phyloP scores from a whole-genome alignment of 2,888 invertebrate genomes.

The Hedya salicella region DNA sequence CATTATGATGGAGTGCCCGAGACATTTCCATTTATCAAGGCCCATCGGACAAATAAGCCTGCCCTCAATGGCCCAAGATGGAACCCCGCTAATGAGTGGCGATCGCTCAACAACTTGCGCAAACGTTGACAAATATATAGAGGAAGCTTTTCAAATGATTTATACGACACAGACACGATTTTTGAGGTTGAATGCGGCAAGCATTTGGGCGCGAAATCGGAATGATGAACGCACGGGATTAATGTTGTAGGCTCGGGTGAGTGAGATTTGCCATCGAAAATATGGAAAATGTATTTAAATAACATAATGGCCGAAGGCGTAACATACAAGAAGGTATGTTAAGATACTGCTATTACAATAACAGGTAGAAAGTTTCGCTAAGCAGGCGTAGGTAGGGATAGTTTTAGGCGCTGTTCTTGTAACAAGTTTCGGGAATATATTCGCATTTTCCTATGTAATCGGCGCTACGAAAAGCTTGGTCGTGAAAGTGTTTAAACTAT shows the following conservation, averaged over 20 bases:
- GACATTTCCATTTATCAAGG: conserved; percentile 71
- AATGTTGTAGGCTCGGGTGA: conserved; percentile 14
- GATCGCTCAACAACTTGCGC: conserved; percentile 70
- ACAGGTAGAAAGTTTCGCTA: too few species aligned
- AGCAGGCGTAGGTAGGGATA: too few species aligned
- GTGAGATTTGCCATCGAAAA: conserved; percentile 8
- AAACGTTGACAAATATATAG: conserved; percentile 79
- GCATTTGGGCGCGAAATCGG: conserved; percentile 30
- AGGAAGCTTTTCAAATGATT: conserved; percentile 71
- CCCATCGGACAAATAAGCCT: conserved; percentile 73
- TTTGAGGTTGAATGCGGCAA: conserved; percentile 35
- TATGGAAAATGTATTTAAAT: conserved; percentile 3
- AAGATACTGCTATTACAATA: too few species aligned
- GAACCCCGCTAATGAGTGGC: conserved; percentile 69
- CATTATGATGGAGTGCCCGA: conserved; percentile 54
- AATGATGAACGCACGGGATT: conserved; percentile 31
- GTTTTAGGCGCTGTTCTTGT: too few species aligned
- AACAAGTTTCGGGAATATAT: too few species aligned
- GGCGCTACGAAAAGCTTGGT: too few species aligned
- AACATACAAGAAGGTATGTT: too few species aligned
- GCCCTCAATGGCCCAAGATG: conserved; percentile 72
- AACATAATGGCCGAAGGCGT: not conserved
- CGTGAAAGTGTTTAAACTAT: too few species aligned
- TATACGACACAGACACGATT: conserved; percentile 52
- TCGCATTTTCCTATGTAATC: too few species aligned